Base-by-base conservation (phyloP, 2,797 vertebrate genomes). In the Sebastes variabilis region DNA sequence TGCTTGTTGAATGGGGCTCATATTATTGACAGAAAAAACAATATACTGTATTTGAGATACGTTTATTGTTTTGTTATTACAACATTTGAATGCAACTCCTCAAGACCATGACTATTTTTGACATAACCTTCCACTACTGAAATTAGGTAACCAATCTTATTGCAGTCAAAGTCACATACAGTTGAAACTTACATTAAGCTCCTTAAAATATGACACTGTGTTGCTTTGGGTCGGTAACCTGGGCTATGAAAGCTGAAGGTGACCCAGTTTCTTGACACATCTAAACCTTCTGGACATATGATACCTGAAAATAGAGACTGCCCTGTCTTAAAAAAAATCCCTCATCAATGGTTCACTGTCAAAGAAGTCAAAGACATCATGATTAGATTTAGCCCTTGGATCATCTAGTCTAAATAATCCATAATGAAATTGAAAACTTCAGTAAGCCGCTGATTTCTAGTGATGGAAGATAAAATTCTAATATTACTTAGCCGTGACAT, bases 291-390 rank as follows among this genome's bases (percentile, higher is more conserved):
- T 72, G 61, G 83, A 88, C 59, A 91, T 75, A 61, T 12, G 88
- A 92, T 77, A 84, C 83, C 71, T 84, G 83, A 80, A 80, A 89
- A 84, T 16, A 88, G 79, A 92, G 62, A 89, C 81, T 14, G 56
- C 14, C 27, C 55, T 18, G 62, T 76, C 85, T 86, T 79, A 78
- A 75, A 87, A 78, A 70, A 79, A 86, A 77, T 72, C 52, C 27
- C 59, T 75, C 61, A 67, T 80, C 81, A 83, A 49, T 27, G 38
- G 46, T 62, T 80, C 22, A 58, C 65, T 74, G 70, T 82, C 83
- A 83, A 60, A 59, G 24, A 58, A 69, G 65, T 34, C 62, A 62
- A 66, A 58, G 29, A 42, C 61, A 56, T 30, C n/a, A 12, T 64
- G 68, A 72, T 77, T 71, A 55, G 24, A 62, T 61, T 16, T 12